phyloP scores from a whole-genome alignment of 2,113 vertebrate genomes.

The Mormoops blainvillei region DNA sequence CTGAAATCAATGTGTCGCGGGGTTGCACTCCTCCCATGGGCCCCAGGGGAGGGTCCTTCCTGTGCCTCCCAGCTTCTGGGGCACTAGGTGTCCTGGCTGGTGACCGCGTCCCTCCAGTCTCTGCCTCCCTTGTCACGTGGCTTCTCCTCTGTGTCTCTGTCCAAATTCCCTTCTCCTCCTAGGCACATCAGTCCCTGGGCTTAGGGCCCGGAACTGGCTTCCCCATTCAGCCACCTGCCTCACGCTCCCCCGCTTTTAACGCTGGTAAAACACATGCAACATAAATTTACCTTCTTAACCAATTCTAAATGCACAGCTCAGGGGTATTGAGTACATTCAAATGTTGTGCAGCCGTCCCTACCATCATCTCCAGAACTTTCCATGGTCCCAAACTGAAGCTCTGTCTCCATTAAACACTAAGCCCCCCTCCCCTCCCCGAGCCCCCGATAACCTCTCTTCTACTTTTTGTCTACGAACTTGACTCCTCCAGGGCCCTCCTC shows the following conservation, averaged over 20 bases:
- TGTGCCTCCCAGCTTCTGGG: background rate
- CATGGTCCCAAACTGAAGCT: too few species aligned
- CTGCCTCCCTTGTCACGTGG: background rate
- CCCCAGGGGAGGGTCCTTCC: background rate
- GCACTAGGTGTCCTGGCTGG: background rate
- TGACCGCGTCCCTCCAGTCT: background rate
- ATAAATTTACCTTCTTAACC: background rate
- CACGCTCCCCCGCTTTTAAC: background rate
- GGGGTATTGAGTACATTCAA: rapidly evolving
- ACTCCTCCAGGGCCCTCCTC: background rate
- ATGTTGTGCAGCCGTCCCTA: rapidly evolving
- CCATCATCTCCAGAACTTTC: background rate
- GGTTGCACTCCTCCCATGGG: background rate
- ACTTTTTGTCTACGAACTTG: too few species aligned
- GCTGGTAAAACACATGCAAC: background rate
- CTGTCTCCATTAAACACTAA: background rate
- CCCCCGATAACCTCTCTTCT: rapidly evolving
- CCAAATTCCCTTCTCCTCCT: background rate
- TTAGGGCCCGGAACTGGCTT: background rate
- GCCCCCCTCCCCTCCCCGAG: background rate
- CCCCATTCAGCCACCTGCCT: too few species aligned
- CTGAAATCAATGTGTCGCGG: background rate
- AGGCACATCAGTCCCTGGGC: background rate
- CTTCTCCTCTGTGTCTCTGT: background rate
- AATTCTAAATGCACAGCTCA: background rate